Evolutionary conservation across 2,888 invertebrate species (phyloP).

Genomic region (Dastarcus helophoroides): DNA sequence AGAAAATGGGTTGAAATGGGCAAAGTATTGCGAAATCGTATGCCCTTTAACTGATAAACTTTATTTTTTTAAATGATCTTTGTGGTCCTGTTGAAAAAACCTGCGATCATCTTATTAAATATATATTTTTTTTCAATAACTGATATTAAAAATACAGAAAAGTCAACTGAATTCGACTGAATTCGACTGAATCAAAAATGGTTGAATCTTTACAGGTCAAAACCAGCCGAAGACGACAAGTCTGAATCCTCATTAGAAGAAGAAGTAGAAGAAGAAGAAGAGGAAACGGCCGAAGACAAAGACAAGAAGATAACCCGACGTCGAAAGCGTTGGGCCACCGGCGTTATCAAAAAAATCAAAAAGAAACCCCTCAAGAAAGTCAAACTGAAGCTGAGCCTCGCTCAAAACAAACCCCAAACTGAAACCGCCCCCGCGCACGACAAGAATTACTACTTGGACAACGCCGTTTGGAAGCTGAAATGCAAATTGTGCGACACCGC

Average conservation of each 20-base stretch:
- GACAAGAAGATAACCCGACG: not conserved
- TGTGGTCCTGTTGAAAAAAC: no score
- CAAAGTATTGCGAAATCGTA: no score
- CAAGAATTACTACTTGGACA: conserved; percentile 20
- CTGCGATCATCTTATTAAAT: no score
- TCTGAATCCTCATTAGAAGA: no score
- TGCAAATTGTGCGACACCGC: conserved; percentile 51
- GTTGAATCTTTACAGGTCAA: conserved; percentile 1
- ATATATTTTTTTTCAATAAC: no score
- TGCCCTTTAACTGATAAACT: no score
- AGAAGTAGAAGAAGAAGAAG: conserved; percentile 21
- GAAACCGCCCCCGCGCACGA: conserved; percentile 9
- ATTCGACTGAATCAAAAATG: conserved; percentile 1
- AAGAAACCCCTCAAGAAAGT: not conserved
- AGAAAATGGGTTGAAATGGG: no score
- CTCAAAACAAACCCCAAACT: not conserved
- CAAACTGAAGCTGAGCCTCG: not conserved
- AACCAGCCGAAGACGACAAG: not conserved
- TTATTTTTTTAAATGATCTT: no score
- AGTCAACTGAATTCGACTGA: conserved; percentile 1
- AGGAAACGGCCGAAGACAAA: conserved; percentile 33
- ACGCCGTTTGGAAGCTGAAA: conserved; percentile 22
- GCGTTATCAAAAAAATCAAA: conserved; percentile 25
- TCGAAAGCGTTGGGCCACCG: conserved; percentile 18
- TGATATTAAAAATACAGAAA: no score